Evolutionary conservation across 1,140 invertebrate genomes (phyloP).

Genomic region (Macrostomum lignano): DNA sequence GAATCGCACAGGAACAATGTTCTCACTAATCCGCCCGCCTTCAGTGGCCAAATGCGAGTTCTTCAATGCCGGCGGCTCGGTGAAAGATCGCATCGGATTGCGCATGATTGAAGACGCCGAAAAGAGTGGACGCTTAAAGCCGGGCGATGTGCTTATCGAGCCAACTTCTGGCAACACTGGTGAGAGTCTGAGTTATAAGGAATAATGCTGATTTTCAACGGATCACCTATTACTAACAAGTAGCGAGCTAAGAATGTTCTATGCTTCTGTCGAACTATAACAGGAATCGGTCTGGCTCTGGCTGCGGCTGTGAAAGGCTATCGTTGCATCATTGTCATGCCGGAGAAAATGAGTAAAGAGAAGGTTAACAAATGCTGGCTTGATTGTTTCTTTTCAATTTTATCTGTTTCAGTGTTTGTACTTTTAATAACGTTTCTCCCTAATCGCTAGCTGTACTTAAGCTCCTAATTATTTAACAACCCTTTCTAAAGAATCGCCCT

Average conservation of each 20-base stretch:
- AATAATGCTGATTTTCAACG: no score
- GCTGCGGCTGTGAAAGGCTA: constrained; percentile 79
- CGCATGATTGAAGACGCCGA: constrained; percentile 88
- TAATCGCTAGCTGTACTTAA: no score
- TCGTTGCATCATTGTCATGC: constrained; percentile 84
- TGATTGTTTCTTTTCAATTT: no score
- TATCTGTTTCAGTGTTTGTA: no score
- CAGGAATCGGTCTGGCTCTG: constrained; percentile 76
- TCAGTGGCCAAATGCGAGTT: constrained; percentile 89
- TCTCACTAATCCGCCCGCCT: no score
- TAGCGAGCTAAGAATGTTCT: no score
- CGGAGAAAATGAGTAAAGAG: constrained; percentile 93
- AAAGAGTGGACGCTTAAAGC: constrained; percentile 47
- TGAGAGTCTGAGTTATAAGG: constrained; percentile 74
- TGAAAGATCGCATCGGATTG: constrained; percentile 77
- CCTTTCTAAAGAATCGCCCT: no score
- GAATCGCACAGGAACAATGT: no score
- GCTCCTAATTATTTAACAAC: no score
- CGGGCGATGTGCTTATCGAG: constrained; percentile 68
- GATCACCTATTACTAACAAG: no score
- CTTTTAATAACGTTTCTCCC: no score
- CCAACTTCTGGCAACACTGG: constrained; percentile 47
- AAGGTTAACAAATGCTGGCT: constrained; percentile 35
- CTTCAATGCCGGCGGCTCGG: constrained; percentile 81
- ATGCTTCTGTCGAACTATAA: no score